Base-by-base conservation (phyloP, 2,113 vertebrate genomes). In the Brachyhypopomus gauderio region DNA sequence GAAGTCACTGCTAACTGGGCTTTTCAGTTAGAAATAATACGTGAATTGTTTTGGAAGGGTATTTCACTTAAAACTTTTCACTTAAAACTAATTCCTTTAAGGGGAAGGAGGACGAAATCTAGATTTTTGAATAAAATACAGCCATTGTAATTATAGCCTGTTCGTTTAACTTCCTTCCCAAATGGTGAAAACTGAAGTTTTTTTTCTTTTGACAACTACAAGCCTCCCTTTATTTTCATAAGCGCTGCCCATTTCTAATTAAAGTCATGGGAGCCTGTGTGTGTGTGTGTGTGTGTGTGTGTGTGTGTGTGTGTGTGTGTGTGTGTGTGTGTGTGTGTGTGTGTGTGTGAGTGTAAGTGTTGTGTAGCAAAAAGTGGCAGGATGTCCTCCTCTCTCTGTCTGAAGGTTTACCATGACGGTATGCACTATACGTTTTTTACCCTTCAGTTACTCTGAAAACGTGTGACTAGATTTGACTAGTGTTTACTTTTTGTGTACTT, bases 201-300 rank as follows among this genome's bases (percentile, higher is more conserved):
- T 60, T 9, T 64, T 60, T 60, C 3, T 64, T 63, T 66, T 48
- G 52, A 19, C 48, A 34, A 38, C 56, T 36, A 78, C n/a, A 19
- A 20, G 27, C 30, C 64, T 58, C 64, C 76, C 30, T 69, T 66
- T n/a, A n/a, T 5, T 23, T 20, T 30, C 12, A 1, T 12, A 23
- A 0, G 19, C 38, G 48, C 30, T 9, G 3, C 5, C 9, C 77
- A 60, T 4, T 30, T 58, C 14, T 71, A 78, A 78, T 60, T 70
- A 27, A 70, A 78, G 77, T 78, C 77, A 78, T 78, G 77, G 66
- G 66, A 59, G n/a, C 36, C 34, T 36, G 14, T 38, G 20, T 52
- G 41, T 5, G 23, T 30, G 62, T 30, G 25, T 64, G 63, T 16
- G 60, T 59, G 19, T 59, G 56, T 59, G 56, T 59, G 56, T 30